phyloP scores from a whole-genome alignment of 2,888 invertebrate genomes.

The Hydraecia micacea region DNA sequence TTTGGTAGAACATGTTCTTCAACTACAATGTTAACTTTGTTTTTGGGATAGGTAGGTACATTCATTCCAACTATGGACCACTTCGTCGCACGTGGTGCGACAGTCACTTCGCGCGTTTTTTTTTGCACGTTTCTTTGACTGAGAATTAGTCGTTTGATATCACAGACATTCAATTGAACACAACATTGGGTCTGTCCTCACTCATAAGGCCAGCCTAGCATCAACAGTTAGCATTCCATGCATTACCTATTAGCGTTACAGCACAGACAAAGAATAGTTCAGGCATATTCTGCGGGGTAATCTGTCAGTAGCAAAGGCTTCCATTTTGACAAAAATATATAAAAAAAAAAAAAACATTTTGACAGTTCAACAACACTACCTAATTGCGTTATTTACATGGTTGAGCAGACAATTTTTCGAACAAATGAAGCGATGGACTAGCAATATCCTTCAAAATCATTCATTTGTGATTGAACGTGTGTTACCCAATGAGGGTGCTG shows the following conservation, averaged over 20 bases:
- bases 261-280: not conserved
- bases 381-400: not conserved
- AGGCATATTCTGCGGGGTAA: not conserved
- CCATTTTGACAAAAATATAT: no score
- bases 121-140: not conserved
- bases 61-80: not conserved
- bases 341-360: no score
- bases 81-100: not conserved
- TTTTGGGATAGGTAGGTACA: not conserved
- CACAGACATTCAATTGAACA: not conserved
- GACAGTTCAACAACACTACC: not conserved
- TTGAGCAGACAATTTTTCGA: no score
- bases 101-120: not conserved
- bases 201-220: no score
- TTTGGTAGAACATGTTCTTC: not conserved
- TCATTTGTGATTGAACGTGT: not conserved
- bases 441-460: not conserved
- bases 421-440: no score
- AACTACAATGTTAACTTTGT: no score
- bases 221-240: not conserved
- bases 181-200: not conserved
- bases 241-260: not conserved
- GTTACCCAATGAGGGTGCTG: no score
- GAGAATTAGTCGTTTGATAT: not conserved
- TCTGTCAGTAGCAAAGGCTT: no score